These are phyloP conservation scores for Hyles vespertilio DNA, from an alignment of 1,140 invertebrate genomes.

Conservation along the genomic window DNA sequence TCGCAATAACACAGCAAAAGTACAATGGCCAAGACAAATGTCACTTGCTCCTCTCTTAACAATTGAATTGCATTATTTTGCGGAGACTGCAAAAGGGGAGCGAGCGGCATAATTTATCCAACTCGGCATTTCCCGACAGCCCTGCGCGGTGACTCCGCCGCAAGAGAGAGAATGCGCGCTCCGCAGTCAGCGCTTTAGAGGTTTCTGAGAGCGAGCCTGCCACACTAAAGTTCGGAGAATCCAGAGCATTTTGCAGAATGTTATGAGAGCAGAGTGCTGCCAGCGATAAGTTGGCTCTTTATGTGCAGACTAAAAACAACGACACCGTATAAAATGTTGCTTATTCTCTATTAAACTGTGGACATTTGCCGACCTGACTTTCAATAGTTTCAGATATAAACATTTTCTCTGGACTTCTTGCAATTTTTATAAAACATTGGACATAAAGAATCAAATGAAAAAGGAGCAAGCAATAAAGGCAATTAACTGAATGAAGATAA, in stretches of 20 bases:
- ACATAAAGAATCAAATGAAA: no score
- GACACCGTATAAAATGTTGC: no score
- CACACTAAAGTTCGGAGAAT: constrained; percentile 63
- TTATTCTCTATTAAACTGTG: no score
- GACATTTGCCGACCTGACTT: no score
- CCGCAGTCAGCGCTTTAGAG: constrained; percentile 59
- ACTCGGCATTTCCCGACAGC: constrained; percentile 60
- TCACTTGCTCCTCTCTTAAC: constrained; percentile 30
- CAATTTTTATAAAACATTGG: no score
- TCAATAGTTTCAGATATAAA: no score
- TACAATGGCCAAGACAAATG: constrained; percentile 35
- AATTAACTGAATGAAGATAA: no score
- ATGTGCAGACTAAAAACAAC: constrained; percentile 36
- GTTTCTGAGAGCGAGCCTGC: constrained; percentile 48
- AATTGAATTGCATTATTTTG: constrained; percentile 62
- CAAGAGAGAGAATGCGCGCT: constrained; percentile 44
- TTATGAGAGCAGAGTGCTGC: constrained; percentile 42
- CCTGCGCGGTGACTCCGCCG: constrained; percentile 46
- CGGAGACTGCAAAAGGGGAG: constrained; percentile 55
- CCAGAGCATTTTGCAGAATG: constrained; percentile 65
- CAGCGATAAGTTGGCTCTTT: constrained; percentile 53
- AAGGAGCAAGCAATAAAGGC: no score
- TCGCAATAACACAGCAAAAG: constrained; percentile 10
- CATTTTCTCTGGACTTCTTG: no score
- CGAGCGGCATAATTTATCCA: constrained; percentile 62